Conservation (phyloP, 2,113 vertebrate genomes). For the Rhynchomys soricoides region DNA sequence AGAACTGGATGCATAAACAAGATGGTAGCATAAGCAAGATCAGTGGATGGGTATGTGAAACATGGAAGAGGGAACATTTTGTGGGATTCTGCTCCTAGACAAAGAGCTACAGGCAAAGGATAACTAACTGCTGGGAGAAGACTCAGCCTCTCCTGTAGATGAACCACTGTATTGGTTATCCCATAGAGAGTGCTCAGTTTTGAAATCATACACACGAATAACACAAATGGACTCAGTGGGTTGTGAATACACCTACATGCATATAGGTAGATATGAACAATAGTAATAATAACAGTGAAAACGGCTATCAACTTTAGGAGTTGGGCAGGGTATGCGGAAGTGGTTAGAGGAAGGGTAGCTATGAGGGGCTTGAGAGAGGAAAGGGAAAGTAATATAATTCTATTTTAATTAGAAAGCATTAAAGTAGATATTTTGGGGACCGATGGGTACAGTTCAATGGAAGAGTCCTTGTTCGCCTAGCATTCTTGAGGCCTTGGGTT, state of each 20-base stretch:
- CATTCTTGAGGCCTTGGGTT: neutral
- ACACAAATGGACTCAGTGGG: neutral
- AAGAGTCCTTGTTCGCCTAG: neutral
- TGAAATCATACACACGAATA: neutral
- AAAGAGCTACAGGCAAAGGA: neutral
- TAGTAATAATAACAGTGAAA: neutral
- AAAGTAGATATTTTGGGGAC: neutral
- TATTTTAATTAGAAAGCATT: neutral
- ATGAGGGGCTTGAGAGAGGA: neutral
- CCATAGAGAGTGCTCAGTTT: neutral
- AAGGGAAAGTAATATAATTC: neutral
- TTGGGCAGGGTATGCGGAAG: neutral
- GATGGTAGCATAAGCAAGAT: neutral
- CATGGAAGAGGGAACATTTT: neutral
- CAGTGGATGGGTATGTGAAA: neutral
- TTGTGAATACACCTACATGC: neutral
- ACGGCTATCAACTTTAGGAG: neutral
- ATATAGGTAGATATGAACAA: neutral
- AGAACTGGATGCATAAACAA: neutral
- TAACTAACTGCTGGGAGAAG: neutral
- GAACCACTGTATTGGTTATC: neutral
- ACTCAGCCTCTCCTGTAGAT: neutral
- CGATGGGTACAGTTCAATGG: no score
- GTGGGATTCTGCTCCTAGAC: neutral
- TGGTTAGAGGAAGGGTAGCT: neutral